These are phyloP conservation scores for Cephus pulcher DNA, from an alignment of 2,888 invertebrate genomes.

Conservation along the genomic window DNA sequence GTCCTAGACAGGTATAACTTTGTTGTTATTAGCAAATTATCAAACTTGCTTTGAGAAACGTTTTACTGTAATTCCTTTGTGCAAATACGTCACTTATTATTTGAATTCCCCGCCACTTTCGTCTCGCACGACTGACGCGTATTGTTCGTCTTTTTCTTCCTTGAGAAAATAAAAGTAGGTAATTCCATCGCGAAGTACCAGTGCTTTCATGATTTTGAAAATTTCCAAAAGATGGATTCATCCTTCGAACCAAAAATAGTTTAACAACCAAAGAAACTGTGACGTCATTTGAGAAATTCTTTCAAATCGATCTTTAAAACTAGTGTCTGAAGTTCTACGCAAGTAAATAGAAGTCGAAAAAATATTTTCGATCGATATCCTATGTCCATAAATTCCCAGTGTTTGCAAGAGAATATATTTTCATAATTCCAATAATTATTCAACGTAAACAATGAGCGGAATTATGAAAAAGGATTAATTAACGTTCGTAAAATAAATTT, in stretches of 20 bases:
- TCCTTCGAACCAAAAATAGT: not conserved
- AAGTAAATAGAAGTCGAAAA: not conserved
- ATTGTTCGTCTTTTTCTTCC: no score
- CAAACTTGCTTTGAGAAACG: not conserved
- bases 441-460: not conserved
- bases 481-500: not conserved
- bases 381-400: not conserved
- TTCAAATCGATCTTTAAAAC: not conserved
- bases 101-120: no score
- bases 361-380: not conserved
- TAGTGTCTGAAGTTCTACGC: not conserved
- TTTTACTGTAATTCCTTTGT: no score
- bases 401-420: not conserved
- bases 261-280: not conserved
- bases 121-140: not conserved
- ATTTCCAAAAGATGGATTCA: not conserved
- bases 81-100: no score
- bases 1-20: not conserved
- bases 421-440: not conserved
- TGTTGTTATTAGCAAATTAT: not conserved
- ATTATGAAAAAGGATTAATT: not conserved
- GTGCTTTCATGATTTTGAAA: no score
- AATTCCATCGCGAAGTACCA: no score
- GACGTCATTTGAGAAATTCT: not conserved
- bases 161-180: no score